Base-by-base conservation (phyloP, 2,113 vertebrate species). In the Monarcha castaneiventris region DNA sequence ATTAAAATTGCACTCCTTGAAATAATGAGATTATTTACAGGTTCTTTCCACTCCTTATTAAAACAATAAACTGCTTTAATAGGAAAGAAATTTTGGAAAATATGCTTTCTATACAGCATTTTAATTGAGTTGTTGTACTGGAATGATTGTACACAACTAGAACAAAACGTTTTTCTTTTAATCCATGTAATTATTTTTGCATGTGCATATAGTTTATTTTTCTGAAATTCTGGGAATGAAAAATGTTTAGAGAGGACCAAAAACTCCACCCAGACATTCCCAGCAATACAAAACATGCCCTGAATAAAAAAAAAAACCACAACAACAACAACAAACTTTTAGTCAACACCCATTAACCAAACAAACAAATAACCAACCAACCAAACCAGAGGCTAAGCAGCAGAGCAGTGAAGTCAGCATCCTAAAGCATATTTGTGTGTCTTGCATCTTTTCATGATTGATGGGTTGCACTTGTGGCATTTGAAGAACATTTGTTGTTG, bases 401-500 rank as follows among this genome's bases (percentile, higher is more conserved):
- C 37, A 69, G 73, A 91, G 37, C 64, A 80, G 37, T 87, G 73
- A 74, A 95, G 44, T 76, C 87, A 73, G 54, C 58, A 89, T 73
- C 66, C 21, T 56, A 83, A 78, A 89, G 56, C 84, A 82, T 85
- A 95, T 85, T 87, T 93, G 55, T 56, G 41, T 81, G 73, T 25
- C 67, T 39, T 77, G 87, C 22, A 15, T 88, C 59, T 78, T 74
- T 68, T 83, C 63, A 56, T 86, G 87, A 94, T 77, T 91, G 76
- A 95, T 94, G 82, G 0, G 1, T 62, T 83, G 46, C n/a, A 67
- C n/a, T 83, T 37, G 30, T 80, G 58, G 51, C 75, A 84, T 80
- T 96, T 95, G 68, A 93, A 78, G 90, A 96, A 81, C 87, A 90
- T 80, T 91, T 88, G 93, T 94, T 94, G 43, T 55, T 90, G 58